Evolutionary conservation across 92 coral and sea anemone genomes (phyloP), one percentile per base, ranked within the genome.

Genomic region (Porites rus): DNA sequence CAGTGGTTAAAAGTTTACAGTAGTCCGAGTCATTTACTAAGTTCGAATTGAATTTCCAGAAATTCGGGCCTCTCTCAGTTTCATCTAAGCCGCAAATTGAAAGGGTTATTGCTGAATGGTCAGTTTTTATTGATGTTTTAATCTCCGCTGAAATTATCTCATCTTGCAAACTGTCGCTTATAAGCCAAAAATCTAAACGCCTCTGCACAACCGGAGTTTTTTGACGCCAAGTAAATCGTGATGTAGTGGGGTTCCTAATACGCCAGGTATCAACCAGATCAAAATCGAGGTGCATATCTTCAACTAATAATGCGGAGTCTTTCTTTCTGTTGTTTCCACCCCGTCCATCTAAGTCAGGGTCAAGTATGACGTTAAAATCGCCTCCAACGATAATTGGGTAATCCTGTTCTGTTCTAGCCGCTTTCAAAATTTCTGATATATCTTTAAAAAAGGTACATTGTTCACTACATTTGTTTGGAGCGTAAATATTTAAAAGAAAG

Each of bases 361-460:
- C 38, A 19, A 84, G 56, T 43, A 53, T 59, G 64, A 82, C 72
- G 60, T 84, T 84, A 52, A 72, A 83, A 72, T 74, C 88, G 17
- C 88, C 88, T 64, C 88, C 88, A 3, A 84, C 72, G 51, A 84
- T 84, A 25, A 84, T 77, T 8, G 66, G 46, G 74, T 62, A 51
- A 84, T 64, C 78, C 25, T 56, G 62, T 10, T 28, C 88, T 61
- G 13, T 53, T 53, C 58, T 58, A 28, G 13, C 16, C 0, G 25
- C 46, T 51, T 76, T 76, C 63, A 76, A 10, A 10, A 12, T 13
- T 13, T 72, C 60, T 71, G 3, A 24, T 51, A 74, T 21, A 7
- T 43, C 24, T 74, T 84, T 56, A 43, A 28, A 84, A 74, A 83
- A 84, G 7, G 7, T 14, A 10, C 31, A 18, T 63, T 84, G 81